Evolutionary conservation across 2,888 invertebrate species (phyloP).

Genomic region (Heliconius ismenius): DNA sequence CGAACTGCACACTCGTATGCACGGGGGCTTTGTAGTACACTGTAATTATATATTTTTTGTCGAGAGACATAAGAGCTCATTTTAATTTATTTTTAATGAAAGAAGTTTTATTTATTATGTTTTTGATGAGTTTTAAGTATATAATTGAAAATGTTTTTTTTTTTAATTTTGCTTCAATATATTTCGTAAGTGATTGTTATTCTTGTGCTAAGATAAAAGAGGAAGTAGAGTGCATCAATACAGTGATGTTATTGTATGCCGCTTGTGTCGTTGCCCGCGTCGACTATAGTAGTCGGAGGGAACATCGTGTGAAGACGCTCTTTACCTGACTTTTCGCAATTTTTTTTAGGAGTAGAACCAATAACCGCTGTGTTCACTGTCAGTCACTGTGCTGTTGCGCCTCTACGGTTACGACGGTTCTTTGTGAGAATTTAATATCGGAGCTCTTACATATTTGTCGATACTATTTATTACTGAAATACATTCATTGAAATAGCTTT

Average conservation of each 20-base stretch:
- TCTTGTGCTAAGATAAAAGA: slow-evolving; percentile 5
- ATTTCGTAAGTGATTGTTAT: neutral
- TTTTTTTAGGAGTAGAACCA: neutral
- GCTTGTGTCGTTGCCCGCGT: no score
- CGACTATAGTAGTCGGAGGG: no score
- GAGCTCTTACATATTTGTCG: neutral
- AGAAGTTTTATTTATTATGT: slow-evolving; percentile 3
- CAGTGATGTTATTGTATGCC: neutral
- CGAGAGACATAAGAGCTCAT: slow-evolving; percentile 6
- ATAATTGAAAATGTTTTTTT: neutral
- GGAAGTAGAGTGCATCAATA: neutral
- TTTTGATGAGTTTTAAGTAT: neutral
- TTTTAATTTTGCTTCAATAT: neutral
- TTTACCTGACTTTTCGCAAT: no score
- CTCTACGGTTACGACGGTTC: neutral
- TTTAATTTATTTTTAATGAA: slow-evolving; percentile 13
- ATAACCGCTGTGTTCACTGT: neutral
- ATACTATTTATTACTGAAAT: neutral
- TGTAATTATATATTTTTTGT: slow-evolving; percentile 6
- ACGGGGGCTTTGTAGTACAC: neutral
- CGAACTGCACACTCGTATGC: slow-evolving; percentile 2
- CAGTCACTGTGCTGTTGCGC: neutral
- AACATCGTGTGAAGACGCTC: no score
- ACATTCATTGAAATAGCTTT: neutral
- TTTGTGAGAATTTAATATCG: neutral